Conservation (phyloP, 2,888 invertebrate genomes). For the Drosophila peninsularis region DNA sequence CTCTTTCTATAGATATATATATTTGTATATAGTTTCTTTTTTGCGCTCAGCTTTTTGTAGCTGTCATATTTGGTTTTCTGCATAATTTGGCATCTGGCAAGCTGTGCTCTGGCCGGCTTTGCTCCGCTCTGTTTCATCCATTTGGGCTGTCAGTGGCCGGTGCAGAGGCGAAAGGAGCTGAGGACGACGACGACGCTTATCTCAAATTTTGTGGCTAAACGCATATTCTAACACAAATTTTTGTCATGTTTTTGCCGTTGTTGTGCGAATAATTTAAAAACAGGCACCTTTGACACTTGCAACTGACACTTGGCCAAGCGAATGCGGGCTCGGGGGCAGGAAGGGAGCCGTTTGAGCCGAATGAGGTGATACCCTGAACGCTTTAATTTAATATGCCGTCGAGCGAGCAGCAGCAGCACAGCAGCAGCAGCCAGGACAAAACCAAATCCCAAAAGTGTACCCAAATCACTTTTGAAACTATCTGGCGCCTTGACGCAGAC, state of each 20-base stretch:
- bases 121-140: slow-evolving; percentile 10
- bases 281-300: slow-evolving; percentile 80
- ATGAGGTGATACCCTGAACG: slow-evolving; percentile 65
- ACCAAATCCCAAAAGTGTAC: slow-evolving; percentile 77
- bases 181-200: slow-evolving; percentile 47
- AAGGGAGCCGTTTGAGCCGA: slow-evolving; percentile 2
- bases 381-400: slow-evolving; percentile 80
- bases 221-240: slow-evolving; percentile 75
- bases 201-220: slow-evolving; percentile 68
- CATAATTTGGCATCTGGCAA: slow-evolving; percentile 67
- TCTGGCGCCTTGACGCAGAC: slow-evolving; percentile 71
- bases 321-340: background rate
- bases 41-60: slow-evolving; percentile 31
- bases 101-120: slow-evolving; percentile 8
- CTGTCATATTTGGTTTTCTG: slow-evolving; percentile 64
- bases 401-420: slow-evolving; percentile 36
- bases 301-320: slow-evolving; percentile 67
- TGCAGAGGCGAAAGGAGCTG: slow-evolving; percentile 6
- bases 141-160: slow-evolving; percentile 17
- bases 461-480: slow-evolving; percentile 81
- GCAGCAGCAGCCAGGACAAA: slow-evolving; percentile 25
- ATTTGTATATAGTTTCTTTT: slow-evolving; percentile 9
- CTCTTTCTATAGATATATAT: background rate
- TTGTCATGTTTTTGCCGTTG: slow-evolving; percentile 55
- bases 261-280: slow-evolving; percentile 73